These are phyloP conservation scores for Microcebus murinus DNA, from an alignment of 2,113 vertebrate genomes.

Conservation along the genomic window DNA sequence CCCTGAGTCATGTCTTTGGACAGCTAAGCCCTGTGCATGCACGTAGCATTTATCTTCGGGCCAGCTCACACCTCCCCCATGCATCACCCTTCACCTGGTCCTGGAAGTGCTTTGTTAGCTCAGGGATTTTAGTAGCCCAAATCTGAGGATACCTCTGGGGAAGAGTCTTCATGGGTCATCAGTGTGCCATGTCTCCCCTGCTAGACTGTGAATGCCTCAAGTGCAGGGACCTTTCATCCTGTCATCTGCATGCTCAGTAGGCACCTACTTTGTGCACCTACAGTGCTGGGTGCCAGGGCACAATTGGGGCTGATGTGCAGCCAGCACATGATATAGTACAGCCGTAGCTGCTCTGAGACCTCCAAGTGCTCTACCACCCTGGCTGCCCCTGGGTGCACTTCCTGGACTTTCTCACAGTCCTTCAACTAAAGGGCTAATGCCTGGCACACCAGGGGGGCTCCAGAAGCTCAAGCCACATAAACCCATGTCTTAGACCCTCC, in stretches of 20 bases:
- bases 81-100: background rate
- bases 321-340: background rate
- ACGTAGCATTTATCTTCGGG: background rate
- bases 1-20: conserved; percentile 48
- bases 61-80: background rate
- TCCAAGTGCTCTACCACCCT: background rate
- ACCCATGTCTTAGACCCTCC: background rate
- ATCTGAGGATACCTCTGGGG: background rate
- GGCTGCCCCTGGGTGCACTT: background rate
- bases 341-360: background rate
- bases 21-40: background rate
- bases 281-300: background rate
- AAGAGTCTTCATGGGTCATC: background rate
- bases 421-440: background rate
- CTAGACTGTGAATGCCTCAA: background rate
- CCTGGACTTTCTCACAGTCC: background rate
- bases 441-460: background rate
- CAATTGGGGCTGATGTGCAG: background rate
- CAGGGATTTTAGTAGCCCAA: background rate
- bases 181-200: background rate
- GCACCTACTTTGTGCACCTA: background rate
- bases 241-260: background rate
- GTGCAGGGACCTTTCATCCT: background rate
- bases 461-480: background rate
- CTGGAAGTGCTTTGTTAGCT: background rate